Evolutionary conservation across 2,888 invertebrate genomes (phyloP).

Genomic region (Napeogenes sylphis): DNA sequence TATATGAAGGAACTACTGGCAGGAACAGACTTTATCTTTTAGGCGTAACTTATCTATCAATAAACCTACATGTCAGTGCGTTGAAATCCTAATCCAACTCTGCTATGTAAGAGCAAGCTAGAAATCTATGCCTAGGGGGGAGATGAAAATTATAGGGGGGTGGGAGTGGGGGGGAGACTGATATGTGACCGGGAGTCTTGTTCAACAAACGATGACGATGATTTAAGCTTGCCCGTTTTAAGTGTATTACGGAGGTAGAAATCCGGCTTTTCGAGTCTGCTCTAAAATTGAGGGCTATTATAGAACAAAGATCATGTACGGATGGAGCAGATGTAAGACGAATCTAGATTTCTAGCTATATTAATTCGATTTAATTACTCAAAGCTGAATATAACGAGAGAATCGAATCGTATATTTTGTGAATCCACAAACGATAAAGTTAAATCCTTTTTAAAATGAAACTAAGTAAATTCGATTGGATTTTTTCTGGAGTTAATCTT

Average conservation of each 20-base stretch:
- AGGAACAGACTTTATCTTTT: background rate
- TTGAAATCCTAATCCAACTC: constrained; percentile 6
- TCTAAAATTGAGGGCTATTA: constrained; percentile 72
- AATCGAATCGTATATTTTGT: too few relatives aligned
- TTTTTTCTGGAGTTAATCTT: constrained; percentile 70
- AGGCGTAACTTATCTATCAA: constrained; percentile 1
- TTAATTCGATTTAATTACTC: too few relatives aligned
- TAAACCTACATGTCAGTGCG: constrained; percentile 3
- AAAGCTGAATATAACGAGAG: too few relatives aligned
- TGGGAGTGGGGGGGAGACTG: constrained; percentile 50
- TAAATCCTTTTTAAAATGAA: constrained; percentile 43
- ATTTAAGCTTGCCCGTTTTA: constrained; percentile 77
- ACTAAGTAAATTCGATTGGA: constrained; percentile 51
- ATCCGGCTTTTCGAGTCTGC: constrained; percentile 71
- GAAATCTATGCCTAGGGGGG: constrained; percentile 69
- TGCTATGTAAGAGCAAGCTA: constrained; percentile 59
- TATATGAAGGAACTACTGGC: too few relatives aligned
- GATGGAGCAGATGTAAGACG: background rate
- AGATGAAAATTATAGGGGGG: constrained; percentile 62
- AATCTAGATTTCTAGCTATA: background rate
- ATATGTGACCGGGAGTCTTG: constrained; percentile 78
- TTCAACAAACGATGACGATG: constrained; percentile 79
- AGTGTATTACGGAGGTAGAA: constrained; percentile 75
- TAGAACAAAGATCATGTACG: constrained; percentile 35
- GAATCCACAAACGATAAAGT: too few relatives aligned